phyloP scores from a whole-genome alignment of 2,888 invertebrate genomes.

The Carcina quercana region DNA sequence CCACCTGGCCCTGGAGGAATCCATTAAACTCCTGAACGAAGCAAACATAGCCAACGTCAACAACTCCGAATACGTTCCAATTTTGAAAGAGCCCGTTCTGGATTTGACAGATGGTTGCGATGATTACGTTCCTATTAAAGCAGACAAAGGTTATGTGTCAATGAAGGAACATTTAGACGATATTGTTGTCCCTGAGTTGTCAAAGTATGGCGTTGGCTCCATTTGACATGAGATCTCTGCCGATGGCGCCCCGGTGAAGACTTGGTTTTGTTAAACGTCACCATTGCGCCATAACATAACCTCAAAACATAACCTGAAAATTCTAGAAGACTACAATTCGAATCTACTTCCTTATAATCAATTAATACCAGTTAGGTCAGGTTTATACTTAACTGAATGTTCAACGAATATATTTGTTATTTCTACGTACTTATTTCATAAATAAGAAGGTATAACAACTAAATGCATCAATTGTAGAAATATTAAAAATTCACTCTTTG shows the following conservation, averaged over 20 bases:
- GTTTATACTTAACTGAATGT: no score
- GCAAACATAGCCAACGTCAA: conserved; percentile 64
- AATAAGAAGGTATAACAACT: no score
- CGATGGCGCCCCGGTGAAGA: conserved; percentile 56
- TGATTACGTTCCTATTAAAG: conserved; percentile 56
- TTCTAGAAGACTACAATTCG: no score
- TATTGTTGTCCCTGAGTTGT: conserved; percentile 51
- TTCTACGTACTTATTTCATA: no score
- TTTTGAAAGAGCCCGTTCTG: conserved; percentile 49
- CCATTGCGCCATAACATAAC: no score
- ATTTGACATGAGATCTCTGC: conserved; percentile 58
- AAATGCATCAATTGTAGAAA: no score
- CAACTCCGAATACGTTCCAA: conserved; percentile 29
- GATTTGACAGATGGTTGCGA: conserved; percentile 52
- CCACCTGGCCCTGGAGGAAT: conserved; percentile 57
- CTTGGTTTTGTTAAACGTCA: conserved; percentile 66
- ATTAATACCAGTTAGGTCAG: no score
- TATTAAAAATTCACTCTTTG: no score
- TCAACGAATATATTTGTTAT: no score
- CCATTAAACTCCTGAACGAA: conserved; percentile 59
- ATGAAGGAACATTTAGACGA: conserved; percentile 45
- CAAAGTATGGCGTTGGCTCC: conserved; percentile 45
- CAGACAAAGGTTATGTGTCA: conserved; percentile 25
- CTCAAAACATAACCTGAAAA: no score
- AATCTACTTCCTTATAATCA: no score